phyloP scores from a whole-genome alignment of 2,888 invertebrate species.

The Schrankia costaestrigalis region DNA sequence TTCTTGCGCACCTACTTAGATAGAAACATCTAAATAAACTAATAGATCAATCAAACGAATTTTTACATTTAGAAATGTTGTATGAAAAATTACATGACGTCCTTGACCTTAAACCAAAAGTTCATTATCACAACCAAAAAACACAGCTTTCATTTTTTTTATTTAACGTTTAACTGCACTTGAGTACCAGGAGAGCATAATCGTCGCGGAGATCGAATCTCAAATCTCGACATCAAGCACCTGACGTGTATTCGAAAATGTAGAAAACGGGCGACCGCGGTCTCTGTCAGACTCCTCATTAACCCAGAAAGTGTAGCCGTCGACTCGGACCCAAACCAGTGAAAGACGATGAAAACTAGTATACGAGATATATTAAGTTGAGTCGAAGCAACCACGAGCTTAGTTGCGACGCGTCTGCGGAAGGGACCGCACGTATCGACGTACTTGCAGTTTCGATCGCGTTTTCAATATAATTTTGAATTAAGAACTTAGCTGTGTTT shows the following conservation, averaged over 20 bases:
- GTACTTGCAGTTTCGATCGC: conserved; percentile 29
- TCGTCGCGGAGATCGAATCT: conserved; percentile 42
- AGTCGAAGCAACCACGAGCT: conserved; percentile 33
- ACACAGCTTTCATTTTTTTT: too few species aligned
- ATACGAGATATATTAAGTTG: conserved; percentile 73
- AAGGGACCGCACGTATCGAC: conserved; percentile 40
- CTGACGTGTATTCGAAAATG: conserved; percentile 69
- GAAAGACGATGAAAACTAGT: conserved; percentile 76
- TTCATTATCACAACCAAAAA: too few species aligned
- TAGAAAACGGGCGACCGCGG: conserved; percentile 65
- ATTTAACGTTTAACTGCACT: too few species aligned
- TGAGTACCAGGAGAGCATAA: conserved; percentile 59
- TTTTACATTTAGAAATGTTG: too few species aligned
- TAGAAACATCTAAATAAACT: too few species aligned
- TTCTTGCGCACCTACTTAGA: too few species aligned
- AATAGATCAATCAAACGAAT: too few species aligned
- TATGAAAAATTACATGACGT: too few species aligned
- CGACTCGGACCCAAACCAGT: conserved; percentile 58
- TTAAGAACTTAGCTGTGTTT: conserved; percentile 40
- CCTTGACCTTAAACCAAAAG: too few species aligned
- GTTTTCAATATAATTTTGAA: conserved; percentile 35
- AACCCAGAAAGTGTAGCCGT: conserved; percentile 72
- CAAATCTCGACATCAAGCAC: conserved; percentile 37
- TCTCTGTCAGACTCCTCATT: conserved; percentile 68
- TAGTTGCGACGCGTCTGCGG: conserved; percentile 51